Conservation (phyloP, 2,888 invertebrate species). For the Prenolepis imparis region DNA sequence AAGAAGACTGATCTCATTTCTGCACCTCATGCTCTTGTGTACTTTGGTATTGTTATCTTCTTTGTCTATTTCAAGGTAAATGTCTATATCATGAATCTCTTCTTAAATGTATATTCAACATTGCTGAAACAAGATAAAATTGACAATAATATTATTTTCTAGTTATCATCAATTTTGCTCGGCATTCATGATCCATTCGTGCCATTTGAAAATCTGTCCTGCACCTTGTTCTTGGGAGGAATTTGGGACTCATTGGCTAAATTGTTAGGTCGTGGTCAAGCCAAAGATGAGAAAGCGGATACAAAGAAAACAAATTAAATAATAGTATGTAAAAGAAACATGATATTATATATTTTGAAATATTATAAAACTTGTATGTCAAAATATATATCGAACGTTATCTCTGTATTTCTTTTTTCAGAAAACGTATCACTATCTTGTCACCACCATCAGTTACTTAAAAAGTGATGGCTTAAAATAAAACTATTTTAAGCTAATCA, state of each 20-base stretch:
- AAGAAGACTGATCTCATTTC: slow-evolving; percentile 98
- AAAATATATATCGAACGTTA: slow-evolving; percentile 17
- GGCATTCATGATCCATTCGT: slow-evolving; percentile 99
- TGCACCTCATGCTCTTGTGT: slow-evolving; percentile 98
- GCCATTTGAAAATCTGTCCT: slow-evolving; percentile 99
- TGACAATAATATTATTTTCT: slow-evolving; percentile 72
- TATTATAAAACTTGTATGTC: slow-evolving; percentile 4
- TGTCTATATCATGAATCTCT: background rate
- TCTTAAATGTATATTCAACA: background rate
- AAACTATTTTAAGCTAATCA: slow-evolving; percentile 66
- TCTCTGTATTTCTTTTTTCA: background rate
- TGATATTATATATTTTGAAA: background rate
- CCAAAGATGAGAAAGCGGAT: slow-evolving; percentile 94
- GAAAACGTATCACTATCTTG: slow-evolving; percentile 13
- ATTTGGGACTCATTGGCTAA: slow-evolving; percentile 99
- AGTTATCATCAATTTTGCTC: slow-evolving; percentile 97
- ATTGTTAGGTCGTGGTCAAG: slow-evolving; percentile 93
- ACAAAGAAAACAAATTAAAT: slow-evolving; percentile 93
- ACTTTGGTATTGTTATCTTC: slow-evolving; percentile 99
- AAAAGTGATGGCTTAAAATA: slow-evolving; percentile 36
- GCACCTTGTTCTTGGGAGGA: slow-evolving; percentile 98
- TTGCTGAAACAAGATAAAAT: background rate
- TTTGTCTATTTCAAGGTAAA: slow-evolving; percentile 97
- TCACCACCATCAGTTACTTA: slow-evolving; percentile 36
- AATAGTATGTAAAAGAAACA: slow-evolving; percentile 47